Conservation (phyloP, 1,140 invertebrate species). For the Mylabris phalerata region DNA sequence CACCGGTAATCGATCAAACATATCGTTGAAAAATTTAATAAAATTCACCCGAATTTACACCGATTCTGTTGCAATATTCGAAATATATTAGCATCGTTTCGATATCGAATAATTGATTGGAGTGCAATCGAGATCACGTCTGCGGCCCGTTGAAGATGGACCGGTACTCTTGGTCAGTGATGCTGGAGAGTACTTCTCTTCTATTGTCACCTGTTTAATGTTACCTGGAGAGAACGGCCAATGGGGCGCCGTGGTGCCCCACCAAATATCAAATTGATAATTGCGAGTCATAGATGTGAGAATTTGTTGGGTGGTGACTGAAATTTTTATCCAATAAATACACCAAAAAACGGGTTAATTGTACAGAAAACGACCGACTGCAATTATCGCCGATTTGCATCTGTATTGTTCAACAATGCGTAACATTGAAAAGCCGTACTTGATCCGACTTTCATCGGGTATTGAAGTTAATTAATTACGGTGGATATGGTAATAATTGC, state of each 20-base stretch:
- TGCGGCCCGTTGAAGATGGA: slow-evolving; percentile 16
- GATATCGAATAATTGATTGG: neutral
- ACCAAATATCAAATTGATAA: slow-evolving; percentile 21
- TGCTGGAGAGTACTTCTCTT: slow-evolving; percentile 12
- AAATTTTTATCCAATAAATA: neutral
- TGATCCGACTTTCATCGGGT: neutral
- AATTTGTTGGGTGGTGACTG: neutral
- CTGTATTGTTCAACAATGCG: neutral
- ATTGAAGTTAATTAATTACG: neutral
- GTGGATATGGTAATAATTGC: neutral
- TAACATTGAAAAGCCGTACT: neutral
- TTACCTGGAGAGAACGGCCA: slow-evolving; percentile 21
- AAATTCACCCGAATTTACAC: no score
- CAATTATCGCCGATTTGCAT: neutral
- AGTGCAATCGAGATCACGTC: neutral
- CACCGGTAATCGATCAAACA: no score
- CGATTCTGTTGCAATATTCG: no score
- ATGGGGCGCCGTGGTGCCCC: slow-evolving; percentile 16
- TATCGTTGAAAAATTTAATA: no score
- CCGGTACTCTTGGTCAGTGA: slow-evolving; percentile 25
- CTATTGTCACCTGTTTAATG: slow-evolving; percentile 19
- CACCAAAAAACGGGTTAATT: no score
- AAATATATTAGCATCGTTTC: neutral
- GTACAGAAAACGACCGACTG: no score
- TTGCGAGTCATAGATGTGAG: slow-evolving; percentile 7